Evolutionary conservation across 2,888 invertebrate genomes (phyloP).

Genomic region (Synanthedon myopaeformis): DNA sequence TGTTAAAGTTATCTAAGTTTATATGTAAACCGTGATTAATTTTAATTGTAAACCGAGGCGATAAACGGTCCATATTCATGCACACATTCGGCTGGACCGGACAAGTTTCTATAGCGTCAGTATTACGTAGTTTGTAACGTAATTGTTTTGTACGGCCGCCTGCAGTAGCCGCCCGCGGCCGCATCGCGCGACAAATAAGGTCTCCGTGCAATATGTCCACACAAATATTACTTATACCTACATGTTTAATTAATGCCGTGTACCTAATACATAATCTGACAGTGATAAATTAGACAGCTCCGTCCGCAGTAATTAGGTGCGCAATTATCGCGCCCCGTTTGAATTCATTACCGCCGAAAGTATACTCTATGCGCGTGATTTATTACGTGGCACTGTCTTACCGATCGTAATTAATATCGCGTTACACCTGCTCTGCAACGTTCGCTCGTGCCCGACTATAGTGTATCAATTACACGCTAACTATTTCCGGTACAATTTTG

Average conservation of each 20-base stretch:
- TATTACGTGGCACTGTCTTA: slow-evolving; percentile 49
- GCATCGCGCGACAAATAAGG: slow-evolving; percentile 18
- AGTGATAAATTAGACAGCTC: slow-evolving; percentile 62
- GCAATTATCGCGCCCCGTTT: slow-evolving; percentile 66
- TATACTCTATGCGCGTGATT: slow-evolving; percentile 49
- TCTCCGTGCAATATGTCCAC: slow-evolving; percentile 23
- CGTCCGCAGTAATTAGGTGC: slow-evolving; percentile 63
- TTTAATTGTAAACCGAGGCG: slow-evolving; percentile 16
- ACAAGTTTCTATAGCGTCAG: slow-evolving; percentile 27
- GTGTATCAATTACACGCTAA: slow-evolving; percentile 28
- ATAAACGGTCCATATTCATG: slow-evolving; percentile 17
- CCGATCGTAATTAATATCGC: slow-evolving; percentile 55
- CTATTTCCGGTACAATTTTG: slow-evolving; percentile 34
- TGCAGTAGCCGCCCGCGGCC: slow-evolving; percentile 6
- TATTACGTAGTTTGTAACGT: slow-evolving; percentile 42
- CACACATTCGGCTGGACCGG: slow-evolving; percentile 16
- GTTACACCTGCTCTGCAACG: slow-evolving; percentile 36
- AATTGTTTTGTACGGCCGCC: slow-evolving; percentile 32
- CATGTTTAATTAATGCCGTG: slow-evolving; percentile 61
- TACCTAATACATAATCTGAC: slow-evolving; percentile 68
- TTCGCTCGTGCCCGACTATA: slow-evolving; percentile 13
- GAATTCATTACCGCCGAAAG: slow-evolving; percentile 63
- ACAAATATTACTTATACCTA: slow-evolving; percentile 43
- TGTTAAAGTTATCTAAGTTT: too few relatives aligned
- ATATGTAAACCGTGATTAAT: slow-evolving; percentile 19